Base-by-base conservation (phyloP, 2,888 invertebrate species). In the Drosophila histrio region DNA sequence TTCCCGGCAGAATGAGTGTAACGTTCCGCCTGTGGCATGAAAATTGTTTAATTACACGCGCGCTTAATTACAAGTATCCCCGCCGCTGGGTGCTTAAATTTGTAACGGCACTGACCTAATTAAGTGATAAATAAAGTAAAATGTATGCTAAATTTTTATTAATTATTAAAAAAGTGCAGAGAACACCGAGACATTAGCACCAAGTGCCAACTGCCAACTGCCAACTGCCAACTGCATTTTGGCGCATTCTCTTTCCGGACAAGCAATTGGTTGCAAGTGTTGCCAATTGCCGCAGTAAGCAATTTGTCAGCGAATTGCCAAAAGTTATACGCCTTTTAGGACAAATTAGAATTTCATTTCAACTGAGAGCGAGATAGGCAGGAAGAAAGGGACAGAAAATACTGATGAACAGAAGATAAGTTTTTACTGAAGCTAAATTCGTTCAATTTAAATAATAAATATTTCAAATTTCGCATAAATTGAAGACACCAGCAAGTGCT, bases 71-170 rank as follows among this genome's bases (percentile, higher is more conserved):
- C 62, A 36, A 43, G 60, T 30, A 36, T 61, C 46, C 44, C 68
- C 22, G 53, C 11, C 15, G 70, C 56, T 60, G 61, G 71, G 72
- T 67, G 69, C 67, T 87, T 69, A 74, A 72, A 74, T 77, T 75
- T 70, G 68, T 77, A 85, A 87, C 75, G 66, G 65, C 56, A 58
- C 54, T 84, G 87, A 79, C 85, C 79, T 86, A 88, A 88, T 86
- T 86, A 85, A 72, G 85, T 75, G 79, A 86, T 86, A 87, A 88
- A 87, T 81, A 80, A 87, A 79, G 88, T 73, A 68, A 86, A 83
- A 78, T 88, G 71, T 72, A 76, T 72, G 78, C 78, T 80, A 86
- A 87, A 85, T 88, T 79, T 71, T 77, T 79, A 84, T 86, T 82
- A 82, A 83, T 87, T 86, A 85, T 86, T 63, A 53, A 60, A 67